These are phyloP conservation scores for Folsomia candida DNA, from an alignment of 2,888 invertebrate species.

Conservation along the genomic window DNA sequence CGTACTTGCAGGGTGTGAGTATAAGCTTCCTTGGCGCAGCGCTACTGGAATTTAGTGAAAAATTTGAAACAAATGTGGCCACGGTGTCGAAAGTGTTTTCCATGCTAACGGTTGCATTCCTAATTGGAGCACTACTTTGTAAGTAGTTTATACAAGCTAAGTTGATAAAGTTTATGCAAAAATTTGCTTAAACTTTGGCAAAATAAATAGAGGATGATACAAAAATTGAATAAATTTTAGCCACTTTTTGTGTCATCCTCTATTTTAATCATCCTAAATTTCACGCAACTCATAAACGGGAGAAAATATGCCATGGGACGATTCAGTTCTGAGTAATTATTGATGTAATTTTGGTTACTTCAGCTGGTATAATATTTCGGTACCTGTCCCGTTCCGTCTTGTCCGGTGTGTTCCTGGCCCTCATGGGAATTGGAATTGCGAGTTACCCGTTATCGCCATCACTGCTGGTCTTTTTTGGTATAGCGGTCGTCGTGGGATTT, in stretches of 20 bases:
- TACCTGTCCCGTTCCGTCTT: background rate
- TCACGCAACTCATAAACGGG: no score
- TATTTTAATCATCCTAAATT: no score
- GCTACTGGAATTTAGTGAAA: background rate
- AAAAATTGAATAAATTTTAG: no score
- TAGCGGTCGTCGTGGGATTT: slow-evolving; percentile 33
- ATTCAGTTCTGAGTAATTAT: no score
- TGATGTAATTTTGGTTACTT: no score
- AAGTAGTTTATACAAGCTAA: no score
- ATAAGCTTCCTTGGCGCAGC: background rate
- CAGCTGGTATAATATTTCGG: background rate
- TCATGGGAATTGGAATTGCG: background rate
- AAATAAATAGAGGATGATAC: no score
- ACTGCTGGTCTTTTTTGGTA: slow-evolving; percentile 23
- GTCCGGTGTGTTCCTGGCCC: background rate
- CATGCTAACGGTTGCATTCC: background rate
- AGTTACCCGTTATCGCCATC: slow-evolving; percentile 26
- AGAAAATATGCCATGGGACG: no score
- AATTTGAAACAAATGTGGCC: background rate
- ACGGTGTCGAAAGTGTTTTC: background rate
- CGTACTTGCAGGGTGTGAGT: background rate
- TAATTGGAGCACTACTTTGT: background rate
- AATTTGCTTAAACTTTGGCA: no score
- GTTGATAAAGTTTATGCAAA: no score
- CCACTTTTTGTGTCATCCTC: no score